phyloP scores from a whole-genome alignment of 2,113 vertebrate genomes.

The Pygathrix nemaeus region DNA sequence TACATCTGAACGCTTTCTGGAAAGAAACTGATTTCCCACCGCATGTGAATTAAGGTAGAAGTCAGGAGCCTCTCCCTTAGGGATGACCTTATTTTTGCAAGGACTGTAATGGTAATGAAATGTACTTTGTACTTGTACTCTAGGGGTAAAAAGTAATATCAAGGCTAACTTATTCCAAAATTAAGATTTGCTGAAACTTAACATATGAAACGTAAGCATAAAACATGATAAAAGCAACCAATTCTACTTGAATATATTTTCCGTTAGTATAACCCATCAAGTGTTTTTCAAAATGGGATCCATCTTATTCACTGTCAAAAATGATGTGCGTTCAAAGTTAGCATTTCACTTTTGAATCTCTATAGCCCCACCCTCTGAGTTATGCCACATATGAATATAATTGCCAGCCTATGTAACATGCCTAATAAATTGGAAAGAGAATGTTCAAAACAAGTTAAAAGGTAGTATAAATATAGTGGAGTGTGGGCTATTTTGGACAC shows the following conservation, averaged over 20 bases:
- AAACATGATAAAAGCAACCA: background rate
- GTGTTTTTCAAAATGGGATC: conserved; percentile 22
- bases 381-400: background rate
- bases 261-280: background rate
- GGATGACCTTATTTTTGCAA: background rate
- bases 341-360: background rate
- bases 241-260: background rate
- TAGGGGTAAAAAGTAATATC: background rate
- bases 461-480: background rate
- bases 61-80: background rate
- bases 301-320: background rate
- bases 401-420: background rate
- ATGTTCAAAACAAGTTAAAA: conserved; percentile 13
- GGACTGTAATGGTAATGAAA: background rate
- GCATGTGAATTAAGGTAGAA: background rate
- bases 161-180: background rate
- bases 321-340: background rate
- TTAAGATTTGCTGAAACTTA: background rate
- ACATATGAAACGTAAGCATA: background rate
- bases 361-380: background rate
- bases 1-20: background rate
- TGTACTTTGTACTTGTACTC: background rate
- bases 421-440: background rate
- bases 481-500: background rate
- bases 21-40: background rate